phyloP scores from a whole-genome alignment of 2,888 invertebrate genomes.

The Torymus aiolomorphi region DNA sequence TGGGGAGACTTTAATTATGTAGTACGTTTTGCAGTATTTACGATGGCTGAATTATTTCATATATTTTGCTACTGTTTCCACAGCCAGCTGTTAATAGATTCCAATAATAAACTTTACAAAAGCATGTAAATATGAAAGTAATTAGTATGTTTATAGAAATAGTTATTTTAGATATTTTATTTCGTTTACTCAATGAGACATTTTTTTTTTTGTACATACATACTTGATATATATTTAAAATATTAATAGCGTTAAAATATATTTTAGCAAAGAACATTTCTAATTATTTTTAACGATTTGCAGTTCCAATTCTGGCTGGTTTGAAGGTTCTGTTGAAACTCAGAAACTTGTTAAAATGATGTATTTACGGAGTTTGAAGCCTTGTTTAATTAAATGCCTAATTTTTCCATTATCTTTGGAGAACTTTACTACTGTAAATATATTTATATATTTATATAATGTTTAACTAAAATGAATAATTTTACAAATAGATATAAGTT shows the following conservation, averaged over 20 bases:
- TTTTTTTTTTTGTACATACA: no score
- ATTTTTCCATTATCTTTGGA: constrained; percentile 14
- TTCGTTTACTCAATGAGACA: no score
- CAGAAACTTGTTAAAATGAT: constrained; percentile 27
- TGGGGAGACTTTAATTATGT: constrained; percentile 22
- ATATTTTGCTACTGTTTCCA: constrained; percentile 34
- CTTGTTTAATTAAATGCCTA: constrained; percentile 5
- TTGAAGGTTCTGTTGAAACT: constrained; percentile 7
- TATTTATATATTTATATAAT: not conserved
- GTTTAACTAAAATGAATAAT: no score
- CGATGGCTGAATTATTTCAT: constrained; percentile 35
- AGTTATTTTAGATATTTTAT: no score
- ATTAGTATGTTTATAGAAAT: no score
- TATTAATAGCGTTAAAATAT: no score
- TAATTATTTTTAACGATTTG: not conserved
- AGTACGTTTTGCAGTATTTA: constrained; percentile 38
- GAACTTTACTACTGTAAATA: constrained; percentile 34
- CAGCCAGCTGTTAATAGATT: constrained; percentile 37
- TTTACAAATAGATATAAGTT: not conserved
- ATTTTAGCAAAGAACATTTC: no score
- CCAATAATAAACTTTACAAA: not conserved
- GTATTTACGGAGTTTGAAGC: constrained; percentile 24
- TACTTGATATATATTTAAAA: no score
- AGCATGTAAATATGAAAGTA: constrained; percentile 18
- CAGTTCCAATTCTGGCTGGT: constrained; percentile 40